Evolutionary conservation across 2,888 invertebrate genomes (phyloP).

Genomic region (Bellardia bayeri): DNA sequence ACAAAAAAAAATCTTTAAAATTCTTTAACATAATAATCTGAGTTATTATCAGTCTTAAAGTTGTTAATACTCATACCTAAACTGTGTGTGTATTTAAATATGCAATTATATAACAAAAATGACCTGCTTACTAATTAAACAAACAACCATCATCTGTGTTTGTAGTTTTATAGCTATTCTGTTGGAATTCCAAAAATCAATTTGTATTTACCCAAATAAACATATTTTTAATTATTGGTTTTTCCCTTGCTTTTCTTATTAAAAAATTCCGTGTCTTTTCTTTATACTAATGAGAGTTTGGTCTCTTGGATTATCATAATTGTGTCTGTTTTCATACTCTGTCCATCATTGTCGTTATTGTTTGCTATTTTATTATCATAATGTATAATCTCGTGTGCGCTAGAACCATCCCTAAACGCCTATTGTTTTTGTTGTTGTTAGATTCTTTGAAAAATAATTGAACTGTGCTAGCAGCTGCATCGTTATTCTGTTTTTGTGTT

Average conservation of each 20-base stretch:
- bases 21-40: not conserved
- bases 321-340: conserved; percentile 11
- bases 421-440: not conserved
- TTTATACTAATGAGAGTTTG: not conserved
- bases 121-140: conserved; percentile 26
- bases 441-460: conserved; percentile 47
- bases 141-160: not conserved
- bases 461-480: conserved; percentile 42
- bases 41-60: conserved; percentile 41
- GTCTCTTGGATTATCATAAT: conserved; percentile 51
- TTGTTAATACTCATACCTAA: not conserved
- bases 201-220: conserved; percentile 24
- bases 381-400: conserved; percentile 53
- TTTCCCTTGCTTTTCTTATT: conserved; percentile 17
- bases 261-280: conserved; percentile 16
- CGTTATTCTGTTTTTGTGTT: conserved; percentile 21
- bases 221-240: conserved; percentile 59
- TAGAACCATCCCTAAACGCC: not conserved
- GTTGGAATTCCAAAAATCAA: not conserved
- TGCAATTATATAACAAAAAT: not conserved
- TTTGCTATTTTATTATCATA: conserved; percentile 68
- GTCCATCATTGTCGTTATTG: conserved; percentile 17
- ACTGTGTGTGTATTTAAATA: too few relatives aligned
- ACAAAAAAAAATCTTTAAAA: conserved; percentile 29
- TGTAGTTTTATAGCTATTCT: not conserved